Evolutionary conservation across 2,888 invertebrate species (phyloP), one percentile per base, ranked within the genome.

Genomic region (Gymnoscelis rufifasciata): DNA sequence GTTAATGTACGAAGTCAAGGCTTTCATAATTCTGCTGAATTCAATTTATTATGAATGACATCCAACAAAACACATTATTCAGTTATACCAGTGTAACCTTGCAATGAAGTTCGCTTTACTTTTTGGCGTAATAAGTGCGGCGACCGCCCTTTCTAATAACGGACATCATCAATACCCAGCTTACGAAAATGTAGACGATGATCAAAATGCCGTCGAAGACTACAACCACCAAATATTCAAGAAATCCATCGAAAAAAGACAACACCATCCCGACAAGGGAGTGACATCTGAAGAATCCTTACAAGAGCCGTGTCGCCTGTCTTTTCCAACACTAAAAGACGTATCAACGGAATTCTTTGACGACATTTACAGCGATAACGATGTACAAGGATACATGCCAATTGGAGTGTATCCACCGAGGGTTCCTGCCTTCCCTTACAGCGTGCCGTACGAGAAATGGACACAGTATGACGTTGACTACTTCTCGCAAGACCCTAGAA

Each of bases 31-130:
- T 52, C 41, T 46, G 57, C 57, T 50, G 54, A 52, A 28, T 43
- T 26, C 7, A n/a, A 27, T 30, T 33, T 13, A 36, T 39, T 44
- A 8, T 24, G 4, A 36, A 33, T 41, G 33, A 43, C 19, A 15
- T 38, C 24, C 31, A 37, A 42, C 29, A 57, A 37, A 54, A 57
- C 57, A 46, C 53, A 61, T 57, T 44, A 59, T 7, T 51, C 52
- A 57, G 52, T 57, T 48, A 51, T 29, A 45, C 30, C 27, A 35
- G 13, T 46, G 44, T 30, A 44, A 48, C 15, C 36, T 10, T 15
- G 51, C 33, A 37, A 57, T 57, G 55, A 57, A 54, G 54, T 38
- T 47, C 43, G 27, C 31, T 38, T 19, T 36, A 27, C 13, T 54
- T 14, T 38, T 56, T 3, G 24, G 54, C 42, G 13, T 46, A 31